Evolutionary conservation across 2,797 vertebrate genomes (phyloP), one percentile per base, ranked within the genome.

Genomic region (Chiroxiphia lanceolata): DNA sequence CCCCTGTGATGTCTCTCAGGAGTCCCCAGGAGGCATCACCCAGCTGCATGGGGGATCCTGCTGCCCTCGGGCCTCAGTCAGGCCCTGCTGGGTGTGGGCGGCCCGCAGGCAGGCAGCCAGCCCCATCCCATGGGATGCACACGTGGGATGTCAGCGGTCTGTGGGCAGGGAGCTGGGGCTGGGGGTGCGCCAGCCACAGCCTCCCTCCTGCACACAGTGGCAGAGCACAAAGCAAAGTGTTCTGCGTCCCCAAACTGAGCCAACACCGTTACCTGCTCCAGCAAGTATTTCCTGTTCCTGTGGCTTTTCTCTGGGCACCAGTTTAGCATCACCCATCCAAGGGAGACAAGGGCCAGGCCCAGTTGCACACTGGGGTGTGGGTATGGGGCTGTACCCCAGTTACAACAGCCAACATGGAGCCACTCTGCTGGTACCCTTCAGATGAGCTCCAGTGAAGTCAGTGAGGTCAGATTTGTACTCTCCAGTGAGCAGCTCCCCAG

Each of bases 351-450:
- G 45, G 38, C 31, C 50, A 69, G 65, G 38, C 60, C 31, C 40
- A 63, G 13, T 31, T 31, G 38, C 10, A 63, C 10, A 25, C 44
- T 3, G 6, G 15, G 31, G 42, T 64, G 42, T 64, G 15, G 29
- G 40, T 33, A 44, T 6, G 9, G 21, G 60, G 38, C 34, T 38
- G 3, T 48, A 53, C 13, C 15, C 29, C 34, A 16, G 10, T 15
- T 13, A 19, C 0, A 1, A 15, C 11, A 22, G 5, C 50, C 59
- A 29, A 0, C 63, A 4, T 2, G 19, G n/a, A 56, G 33, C 36
- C 40, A 38, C 23, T 10, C 9, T 8, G 4, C 29, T 20, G 44
- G 57, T 36, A 48, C 40, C 34, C 68, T 9, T 38, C 4, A 0
- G 2, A 17, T 0, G 1, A 74, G 59, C 31, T 69, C n/a, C 80